Evolutionary conservation across 2,113 vertebrate species (phyloP).

Genomic region (Seriola dumerili): DNA sequence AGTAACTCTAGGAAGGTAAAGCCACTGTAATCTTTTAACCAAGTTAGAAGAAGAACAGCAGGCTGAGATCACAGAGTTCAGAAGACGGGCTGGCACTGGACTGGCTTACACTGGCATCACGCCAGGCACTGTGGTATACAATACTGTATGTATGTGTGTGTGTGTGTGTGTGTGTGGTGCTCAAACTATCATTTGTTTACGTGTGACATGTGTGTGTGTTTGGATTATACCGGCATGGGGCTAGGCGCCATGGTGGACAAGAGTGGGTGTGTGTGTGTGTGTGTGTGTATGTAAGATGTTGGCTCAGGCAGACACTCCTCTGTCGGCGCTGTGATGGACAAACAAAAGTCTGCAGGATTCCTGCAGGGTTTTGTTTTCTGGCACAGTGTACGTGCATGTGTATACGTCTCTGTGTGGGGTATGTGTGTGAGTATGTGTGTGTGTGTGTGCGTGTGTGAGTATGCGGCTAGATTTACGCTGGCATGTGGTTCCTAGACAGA

Average conservation of each 20-base stretch:
- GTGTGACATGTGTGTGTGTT: conserved; percentile 57
- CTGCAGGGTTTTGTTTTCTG: conserved; percentile 66
- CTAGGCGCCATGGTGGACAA: conserved; percentile 67
- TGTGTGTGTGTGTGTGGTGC: conserved; percentile 3
- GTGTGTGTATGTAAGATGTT: conserved; percentile 65
- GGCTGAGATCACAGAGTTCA: conserved; percentile 68
- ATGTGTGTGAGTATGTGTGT: conserved; percentile 7
- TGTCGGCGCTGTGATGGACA: conserved; percentile 63
- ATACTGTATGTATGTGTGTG: conserved; percentile 36
- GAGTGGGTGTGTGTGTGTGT: conserved; percentile 47
- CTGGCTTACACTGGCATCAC: conserved; percentile 62
- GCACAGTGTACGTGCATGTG: conserved; percentile 33
- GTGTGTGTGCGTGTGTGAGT: conserved; percentile 19
- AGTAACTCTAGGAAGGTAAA: conserved; percentile 50
- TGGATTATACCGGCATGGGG: conserved; percentile 63
- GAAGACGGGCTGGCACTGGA: conserved; percentile 57
- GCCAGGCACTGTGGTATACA: conserved; percentile 53
- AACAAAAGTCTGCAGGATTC: conserved; percentile 74
- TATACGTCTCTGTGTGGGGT: conserved; percentile 30
- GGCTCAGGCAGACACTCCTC: conserved; percentile 73
- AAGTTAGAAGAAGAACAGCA: conserved; percentile 71
- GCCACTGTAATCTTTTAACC: conserved; percentile 71
- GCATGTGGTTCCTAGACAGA: conserved; percentile 65
- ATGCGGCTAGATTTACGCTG: conserved; percentile 40
- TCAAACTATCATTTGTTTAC: conserved; percentile 55